Evolutionary conservation across 2,797 vertebrate species (phyloP).

Genomic region (Holocentrus rufus): DNA sequence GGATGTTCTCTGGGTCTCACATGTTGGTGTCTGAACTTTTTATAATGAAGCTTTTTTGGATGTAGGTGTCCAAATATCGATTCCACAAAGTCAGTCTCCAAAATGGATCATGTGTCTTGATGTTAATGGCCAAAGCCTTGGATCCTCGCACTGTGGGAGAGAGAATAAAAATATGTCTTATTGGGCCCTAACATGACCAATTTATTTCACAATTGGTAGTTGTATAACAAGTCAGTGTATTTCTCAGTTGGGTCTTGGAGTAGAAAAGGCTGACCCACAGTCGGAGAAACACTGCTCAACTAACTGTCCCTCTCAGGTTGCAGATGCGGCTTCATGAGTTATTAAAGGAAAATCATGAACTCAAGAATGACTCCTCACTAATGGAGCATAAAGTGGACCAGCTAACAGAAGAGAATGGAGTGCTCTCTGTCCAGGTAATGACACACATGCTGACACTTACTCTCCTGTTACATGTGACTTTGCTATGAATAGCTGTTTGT

Average conservation of each 20-base stretch:
- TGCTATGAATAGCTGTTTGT: background rate
- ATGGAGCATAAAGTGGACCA: constrained; percentile 91
- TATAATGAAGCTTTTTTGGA: background rate
- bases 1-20: too few relatives aligned
- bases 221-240: too few relatives aligned
- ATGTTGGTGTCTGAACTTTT: background rate
- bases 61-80: background rate
- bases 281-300: background rate
- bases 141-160: background rate
- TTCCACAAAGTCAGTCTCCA: background rate
- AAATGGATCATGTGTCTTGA: background rate
- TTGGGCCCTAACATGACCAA: background rate
- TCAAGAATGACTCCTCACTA: constrained; percentile 85
- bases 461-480: background rate
- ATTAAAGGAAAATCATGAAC: constrained; percentile 88
- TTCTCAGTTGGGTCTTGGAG: too few relatives aligned
- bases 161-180: background rate
- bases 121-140: background rate
- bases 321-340: constrained; percentile 87
- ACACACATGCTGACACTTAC: background rate
- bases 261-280: background rate
- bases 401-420: constrained; percentile 90
- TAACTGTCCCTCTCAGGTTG: constrained; percentile 76
- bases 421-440: constrained; percentile 88
- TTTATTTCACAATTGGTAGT: too few relatives aligned